Evolutionary conservation across 2,113 vertebrate genomes (phyloP).

Genomic region (Coregonus clupeaformis): DNA sequence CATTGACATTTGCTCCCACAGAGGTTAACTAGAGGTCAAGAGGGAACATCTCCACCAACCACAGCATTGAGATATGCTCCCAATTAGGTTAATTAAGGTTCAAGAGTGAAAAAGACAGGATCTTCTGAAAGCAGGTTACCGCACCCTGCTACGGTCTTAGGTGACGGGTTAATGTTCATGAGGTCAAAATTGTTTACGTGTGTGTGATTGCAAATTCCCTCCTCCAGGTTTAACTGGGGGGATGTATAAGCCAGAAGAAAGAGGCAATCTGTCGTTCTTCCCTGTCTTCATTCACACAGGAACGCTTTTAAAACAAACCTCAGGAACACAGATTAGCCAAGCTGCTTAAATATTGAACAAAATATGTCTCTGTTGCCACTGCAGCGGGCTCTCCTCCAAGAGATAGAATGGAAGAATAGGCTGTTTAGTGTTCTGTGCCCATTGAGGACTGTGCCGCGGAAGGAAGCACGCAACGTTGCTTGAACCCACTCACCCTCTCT

Average conservation of each 20-base stretch:
- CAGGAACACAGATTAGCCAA: constrained; percentile 63
- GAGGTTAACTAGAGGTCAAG: too few species aligned
- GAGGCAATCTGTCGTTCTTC: constrained; percentile 29
- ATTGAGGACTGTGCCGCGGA: constrained; percentile 24
- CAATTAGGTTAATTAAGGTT: neutral
- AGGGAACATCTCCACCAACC: too few species aligned
- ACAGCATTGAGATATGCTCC: too few species aligned
- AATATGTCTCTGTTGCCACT: constrained; percentile 48
- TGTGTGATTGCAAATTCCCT: constrained; percentile 25
- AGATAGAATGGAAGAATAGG: constrained; percentile 30
- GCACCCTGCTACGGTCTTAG: neutral
- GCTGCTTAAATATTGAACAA: constrained; percentile 66
- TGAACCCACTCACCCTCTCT: constrained; percentile 62
- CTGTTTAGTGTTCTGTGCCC: constrained; percentile 31
- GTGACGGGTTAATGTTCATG: neutral
- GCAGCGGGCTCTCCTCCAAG: constrained; percentile 52
- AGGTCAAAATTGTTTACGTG: neutral
- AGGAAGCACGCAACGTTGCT: constrained; percentile 29
- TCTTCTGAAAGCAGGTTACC: too few species aligned
- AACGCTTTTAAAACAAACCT: constrained; percentile 64
- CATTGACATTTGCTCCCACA: too few species aligned
- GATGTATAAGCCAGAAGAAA: constrained; percentile 38
- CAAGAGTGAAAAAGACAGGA: too few species aligned
- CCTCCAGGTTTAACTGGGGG: neutral
- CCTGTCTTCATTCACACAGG: constrained; percentile 44